Base-by-base conservation (phyloP, 2,888 invertebrate genomes). In the Andricus curvator region DNA sequence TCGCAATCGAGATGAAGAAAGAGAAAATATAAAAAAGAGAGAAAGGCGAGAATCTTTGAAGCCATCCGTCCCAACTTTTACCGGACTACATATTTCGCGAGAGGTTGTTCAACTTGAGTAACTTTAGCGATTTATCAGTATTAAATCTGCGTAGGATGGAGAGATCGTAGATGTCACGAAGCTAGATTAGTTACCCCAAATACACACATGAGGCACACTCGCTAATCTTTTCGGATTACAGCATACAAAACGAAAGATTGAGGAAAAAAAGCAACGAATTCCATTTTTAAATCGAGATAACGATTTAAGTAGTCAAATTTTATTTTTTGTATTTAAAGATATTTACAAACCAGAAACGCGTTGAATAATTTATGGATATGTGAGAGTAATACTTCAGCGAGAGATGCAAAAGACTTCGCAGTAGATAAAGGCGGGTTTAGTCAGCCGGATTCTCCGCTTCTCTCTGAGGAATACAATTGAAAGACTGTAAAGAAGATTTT, bases 21-120 rank as follows among this genome's bases (percentile, higher is more conserved):
- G 6, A 44, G 15, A 78, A 13, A 51, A 44, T 41, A 48, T 62
- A 70, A 79, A 82, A 86, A 76, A 82, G 77, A 68, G 74, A 80
- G 66, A 66, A 66, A 66, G 66, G 66, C 67, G 41, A 67, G 67
- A 41, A 67, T 67, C n/a, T 67, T 67, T 67, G 22, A 67, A 67
- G 67, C 13, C 22, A 67, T 67, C 67, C 22, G 67, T 67, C 41
- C 67, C 41, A 41, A 67, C 41, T 67, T 67, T 67, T 67, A 67
- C 67, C 67, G 67, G 67, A 41, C 67, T 44, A 67, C 67, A 67
- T 67, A 44, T 67, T 67, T 41, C 41, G 41, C n/a, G 41, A 29
- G 67, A 67, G 67, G 67, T 67, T 67, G 13, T 67, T 67, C 67
- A 67, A 67, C 67, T 67, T 67, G 22, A 22, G 41, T 67, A 41